A percentile compares a stretch with the other conserved stretches of the same genome.
Conservation (phyloP, 2,797 vertebrate species). For the Meriones psammophilus region DNA sequence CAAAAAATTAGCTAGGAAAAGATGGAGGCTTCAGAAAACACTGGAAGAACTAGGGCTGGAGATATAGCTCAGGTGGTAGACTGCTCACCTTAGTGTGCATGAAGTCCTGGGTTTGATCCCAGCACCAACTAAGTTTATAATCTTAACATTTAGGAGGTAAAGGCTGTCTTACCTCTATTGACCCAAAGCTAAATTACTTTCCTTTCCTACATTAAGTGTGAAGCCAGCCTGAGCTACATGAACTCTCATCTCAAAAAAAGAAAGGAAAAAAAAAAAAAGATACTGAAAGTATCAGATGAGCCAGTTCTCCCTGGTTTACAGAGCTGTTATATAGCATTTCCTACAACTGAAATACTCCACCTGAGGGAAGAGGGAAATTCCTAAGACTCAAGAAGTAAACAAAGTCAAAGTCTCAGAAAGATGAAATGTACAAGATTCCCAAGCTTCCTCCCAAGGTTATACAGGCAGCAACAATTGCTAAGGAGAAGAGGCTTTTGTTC, state of each 20-base stretch:
- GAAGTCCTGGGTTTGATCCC: background rate
- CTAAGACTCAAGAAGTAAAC: background rate
- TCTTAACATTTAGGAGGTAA: background rate
- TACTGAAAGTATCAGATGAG: fast-evolving
- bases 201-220: background rate
- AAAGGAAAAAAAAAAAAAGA: background rate
- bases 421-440: background rate
- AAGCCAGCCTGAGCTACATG: background rate
- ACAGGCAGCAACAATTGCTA: background rate
- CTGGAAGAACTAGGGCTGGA: background rate
- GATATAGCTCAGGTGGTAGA: background rate
- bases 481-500: background rate
- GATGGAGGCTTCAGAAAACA: background rate
- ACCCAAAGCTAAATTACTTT: background rate
- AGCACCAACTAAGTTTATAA: background rate
- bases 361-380: background rate
- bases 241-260: background rate
- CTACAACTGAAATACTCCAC: background rate
- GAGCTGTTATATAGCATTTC: background rate
- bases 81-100: background rate
- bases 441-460: background rate
- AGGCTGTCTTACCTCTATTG: background rate
- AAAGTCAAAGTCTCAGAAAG: background rate
- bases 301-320: background rate
- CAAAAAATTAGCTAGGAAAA: background rate